These are phyloP conservation scores for Mizuhopecten yessoensis DNA, from an alignment of 1,140 invertebrate genomes.

Conservation along the genomic window DNA sequence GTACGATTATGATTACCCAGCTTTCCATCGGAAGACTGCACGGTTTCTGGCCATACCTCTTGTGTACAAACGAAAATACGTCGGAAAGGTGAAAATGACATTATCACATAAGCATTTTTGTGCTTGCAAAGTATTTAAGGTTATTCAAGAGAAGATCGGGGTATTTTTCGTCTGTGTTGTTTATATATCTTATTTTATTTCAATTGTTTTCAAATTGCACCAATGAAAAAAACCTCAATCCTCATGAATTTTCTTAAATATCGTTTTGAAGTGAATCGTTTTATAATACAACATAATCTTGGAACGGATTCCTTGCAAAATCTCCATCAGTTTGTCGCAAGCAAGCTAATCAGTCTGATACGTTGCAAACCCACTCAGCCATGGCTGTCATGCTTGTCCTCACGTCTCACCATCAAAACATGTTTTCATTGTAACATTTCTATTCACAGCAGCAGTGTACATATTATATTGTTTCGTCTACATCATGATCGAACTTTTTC, in stretches of 20 bases:
- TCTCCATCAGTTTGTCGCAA: slow-evolving; percentile 1
- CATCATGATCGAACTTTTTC: slow-evolving; percentile 52
- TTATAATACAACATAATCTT: slow-evolving; percentile 7
- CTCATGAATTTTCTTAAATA: slow-evolving; percentile 32
- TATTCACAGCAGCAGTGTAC: slow-evolving; percentile 52
- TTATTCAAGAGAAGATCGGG: slow-evolving; percentile 17
- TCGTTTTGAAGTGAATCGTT: slow-evolving; percentile 32
- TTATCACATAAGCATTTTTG: slow-evolving; percentile 26
- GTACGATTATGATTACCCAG: slow-evolving; percentile 15
- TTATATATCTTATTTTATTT: neutral
- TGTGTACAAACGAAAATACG: slow-evolving; percentile 51
- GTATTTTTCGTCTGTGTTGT: neutral
- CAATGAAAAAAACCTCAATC: neutral
- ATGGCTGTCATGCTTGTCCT: slow-evolving; percentile 63
- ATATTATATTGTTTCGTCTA: slow-evolving; percentile 50
- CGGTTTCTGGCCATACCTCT: slow-evolving; percentile 58
- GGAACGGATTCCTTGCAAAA: slow-evolving; percentile 39
- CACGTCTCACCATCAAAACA: slow-evolving; percentile 37
- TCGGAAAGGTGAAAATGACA: slow-evolving; percentile 53
- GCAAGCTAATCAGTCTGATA: slow-evolving; percentile 46
- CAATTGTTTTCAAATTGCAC: no score
- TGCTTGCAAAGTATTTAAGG: slow-evolving; percentile 34
- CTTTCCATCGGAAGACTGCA: slow-evolving; percentile 33
- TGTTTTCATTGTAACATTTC: slow-evolving; percentile 44
- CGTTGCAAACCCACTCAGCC: slow-evolving; percentile 64